Percentiles rank a stretch among this genome's conserved stretches.
These are phyloP conservation scores for Adelosebastes latens DNA, from an alignment of 2,797 vertebrate species.

Conservation along the genomic window DNA sequence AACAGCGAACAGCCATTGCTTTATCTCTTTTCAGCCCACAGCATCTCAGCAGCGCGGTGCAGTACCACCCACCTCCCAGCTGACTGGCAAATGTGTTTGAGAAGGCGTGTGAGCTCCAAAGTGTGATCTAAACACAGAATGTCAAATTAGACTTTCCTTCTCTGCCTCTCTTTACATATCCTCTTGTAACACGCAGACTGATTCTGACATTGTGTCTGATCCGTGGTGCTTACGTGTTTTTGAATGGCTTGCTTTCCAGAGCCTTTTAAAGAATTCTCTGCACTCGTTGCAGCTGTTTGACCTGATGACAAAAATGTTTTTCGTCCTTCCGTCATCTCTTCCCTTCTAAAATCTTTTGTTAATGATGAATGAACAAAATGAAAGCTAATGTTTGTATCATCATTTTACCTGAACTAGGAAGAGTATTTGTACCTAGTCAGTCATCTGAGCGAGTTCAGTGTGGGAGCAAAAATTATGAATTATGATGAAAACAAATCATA, in stretches of 20 bases:
- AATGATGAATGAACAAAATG: background rate
- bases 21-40: conserved; percentile 44
- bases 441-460: background rate
- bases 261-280: background rate
- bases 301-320: background rate
- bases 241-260: conserved; percentile 3
- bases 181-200: background rate
- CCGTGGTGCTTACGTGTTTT: background rate
- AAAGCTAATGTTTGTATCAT: background rate
- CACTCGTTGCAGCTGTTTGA: background rate
- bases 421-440: background rate
- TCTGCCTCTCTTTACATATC: background rate
- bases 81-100: conserved; percentile 51
- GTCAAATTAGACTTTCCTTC: conserved; percentile 36
- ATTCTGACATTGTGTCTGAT: conserved; percentile 2
- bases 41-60: conserved; percentile 22
- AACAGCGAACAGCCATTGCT: conserved; percentile 19
- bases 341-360: background rate
- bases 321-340: background rate
- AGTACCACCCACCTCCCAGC: conserved; percentile 66
- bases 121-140: conserved; percentile 47
- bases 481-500: background rate
- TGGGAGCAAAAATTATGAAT: background rate
- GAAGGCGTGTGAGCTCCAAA: conserved; percentile 23
- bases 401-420: background rate